Conservation (phyloP, 2,888 invertebrate genomes). For the Chaetoderma sp. region DNA sequence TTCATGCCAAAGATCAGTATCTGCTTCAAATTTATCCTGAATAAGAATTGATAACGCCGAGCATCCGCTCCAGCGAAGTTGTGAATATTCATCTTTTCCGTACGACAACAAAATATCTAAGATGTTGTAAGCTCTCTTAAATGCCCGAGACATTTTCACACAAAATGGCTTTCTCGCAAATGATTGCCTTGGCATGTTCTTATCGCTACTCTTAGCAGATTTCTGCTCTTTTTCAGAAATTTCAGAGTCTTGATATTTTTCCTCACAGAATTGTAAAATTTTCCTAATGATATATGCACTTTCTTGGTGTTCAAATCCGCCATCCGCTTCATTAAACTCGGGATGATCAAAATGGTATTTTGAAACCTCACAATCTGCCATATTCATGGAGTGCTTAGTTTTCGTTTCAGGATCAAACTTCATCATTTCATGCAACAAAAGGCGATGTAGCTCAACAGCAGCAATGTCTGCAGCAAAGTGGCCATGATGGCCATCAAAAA, state of each 20-base stretch:
- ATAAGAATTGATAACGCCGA: slow-evolving; percentile 59
- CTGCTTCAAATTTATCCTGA: slow-evolving; percentile 35
- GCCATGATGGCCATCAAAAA: slow-evolving; percentile 67
- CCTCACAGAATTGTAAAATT: slow-evolving; percentile 59
- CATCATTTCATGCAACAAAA: slow-evolving; percentile 59
- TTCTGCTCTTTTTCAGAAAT: slow-evolving; percentile 31
- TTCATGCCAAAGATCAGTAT: too few relatives aligned
- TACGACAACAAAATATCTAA: slow-evolving; percentile 62
- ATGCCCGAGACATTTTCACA: slow-evolving; percentile 49
- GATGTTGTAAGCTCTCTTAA: slow-evolving; percentile 56
- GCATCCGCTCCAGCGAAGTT: slow-evolving; percentile 67
- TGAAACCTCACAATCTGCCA: slow-evolving; percentile 44
- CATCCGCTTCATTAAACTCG: slow-evolving; percentile 45
- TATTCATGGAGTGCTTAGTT: slow-evolving; percentile 48
- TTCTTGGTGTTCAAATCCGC: slow-evolving; percentile 47
- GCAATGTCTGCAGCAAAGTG: slow-evolving; percentile 62
- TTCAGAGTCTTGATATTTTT: slow-evolving; percentile 51
- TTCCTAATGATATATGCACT: slow-evolving; percentile 57
- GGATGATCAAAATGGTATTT: slow-evolving; percentile 49
- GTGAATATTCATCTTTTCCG: slow-evolving; percentile 64
- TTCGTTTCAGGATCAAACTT: slow-evolving; percentile 63
- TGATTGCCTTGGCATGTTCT: slow-evolving; percentile 4
- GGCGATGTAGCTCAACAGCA: slow-evolving; percentile 59
- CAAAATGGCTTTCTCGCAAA: too few relatives aligned
- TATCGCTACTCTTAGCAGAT: background rate